phyloP scores from a whole-genome alignment of 1,140 invertebrate genomes.

The Neoseiulus cucumeris region DNA sequence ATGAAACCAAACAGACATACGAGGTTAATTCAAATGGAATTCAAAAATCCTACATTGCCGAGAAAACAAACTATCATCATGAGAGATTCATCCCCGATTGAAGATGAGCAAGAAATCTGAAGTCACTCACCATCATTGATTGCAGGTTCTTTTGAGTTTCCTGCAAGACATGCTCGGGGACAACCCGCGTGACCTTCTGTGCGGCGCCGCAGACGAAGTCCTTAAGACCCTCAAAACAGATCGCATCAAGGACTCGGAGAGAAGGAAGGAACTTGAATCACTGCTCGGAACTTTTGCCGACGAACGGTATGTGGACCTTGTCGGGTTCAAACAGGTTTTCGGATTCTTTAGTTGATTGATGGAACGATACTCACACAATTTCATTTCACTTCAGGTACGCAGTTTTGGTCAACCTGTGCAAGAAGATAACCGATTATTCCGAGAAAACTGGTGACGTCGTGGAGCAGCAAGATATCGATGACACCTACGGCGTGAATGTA shows the following conservation, averaged over 20 bases:
- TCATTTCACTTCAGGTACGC: constrained; percentile 40
- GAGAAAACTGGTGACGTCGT: constrained; percentile 43
- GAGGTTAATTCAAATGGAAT: constrained; percentile 39
- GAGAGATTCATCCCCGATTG: too few relatives aligned
- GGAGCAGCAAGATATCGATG: constrained; percentile 78
- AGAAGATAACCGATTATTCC: constrained; percentile 91
- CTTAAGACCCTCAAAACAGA: constrained; percentile 87
- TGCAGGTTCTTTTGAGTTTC: constrained; percentile 59
- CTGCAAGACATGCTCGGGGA: constrained; percentile 94
- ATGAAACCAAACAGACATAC: constrained; percentile 91
- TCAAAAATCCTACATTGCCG: too few relatives aligned
- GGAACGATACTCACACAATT: not conserved
- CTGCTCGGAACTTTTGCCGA: constrained; percentile 67
- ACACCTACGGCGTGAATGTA: constrained; percentile 93
- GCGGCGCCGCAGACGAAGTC: constrained; percentile 95
- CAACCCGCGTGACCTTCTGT: constrained; percentile 85
- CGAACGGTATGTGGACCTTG: constrained; percentile 37
- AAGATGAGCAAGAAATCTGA: too few relatives aligned
- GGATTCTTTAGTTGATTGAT: not conserved
- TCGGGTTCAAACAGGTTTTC: too few relatives aligned
- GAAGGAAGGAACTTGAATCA: constrained; percentile 73
- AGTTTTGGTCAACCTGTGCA: constrained; percentile 79
- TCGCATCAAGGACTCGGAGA: constrained; percentile 61
- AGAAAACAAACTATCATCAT: too few relatives aligned
- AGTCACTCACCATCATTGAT: too few relatives aligned